These are phyloP conservation scores for Epistrophella euchroma DNA, from an alignment of 2,888 invertebrate species.

Conservation along the genomic window DNA sequence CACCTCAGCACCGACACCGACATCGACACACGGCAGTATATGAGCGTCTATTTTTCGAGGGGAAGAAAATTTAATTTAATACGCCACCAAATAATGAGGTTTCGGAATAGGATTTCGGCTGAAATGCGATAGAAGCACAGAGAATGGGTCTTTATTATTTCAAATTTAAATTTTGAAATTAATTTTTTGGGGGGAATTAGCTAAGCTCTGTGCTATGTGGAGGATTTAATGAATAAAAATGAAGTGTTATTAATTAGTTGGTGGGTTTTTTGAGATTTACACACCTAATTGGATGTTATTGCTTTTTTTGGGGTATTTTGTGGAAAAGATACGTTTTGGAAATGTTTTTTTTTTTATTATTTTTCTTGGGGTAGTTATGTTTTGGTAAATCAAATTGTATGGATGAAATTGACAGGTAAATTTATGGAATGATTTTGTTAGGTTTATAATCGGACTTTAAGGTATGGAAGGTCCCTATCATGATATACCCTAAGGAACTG, in stretches of 20 bases:
- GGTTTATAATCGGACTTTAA: too few species aligned
- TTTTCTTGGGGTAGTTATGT: not conserved
- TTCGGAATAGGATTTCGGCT: constrained; percentile 20
- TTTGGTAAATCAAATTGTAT: not conserved
- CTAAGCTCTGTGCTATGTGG: not conserved
- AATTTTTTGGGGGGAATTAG: constrained; percentile 58
- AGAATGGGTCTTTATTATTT: constrained; percentile 62
- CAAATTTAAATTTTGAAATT: constrained; percentile 71
- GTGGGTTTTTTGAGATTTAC: not conserved
- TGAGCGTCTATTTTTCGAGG: constrained; percentile 18
- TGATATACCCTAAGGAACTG: too few species aligned
- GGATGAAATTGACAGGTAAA: not conserved
- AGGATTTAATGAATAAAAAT: constrained; percentile 43
- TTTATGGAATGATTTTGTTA: too few species aligned
- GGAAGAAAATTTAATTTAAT: constrained; percentile 51
- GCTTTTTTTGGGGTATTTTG: not conserved
- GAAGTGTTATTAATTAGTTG: constrained; percentile 43
- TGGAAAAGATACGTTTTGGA: not conserved
- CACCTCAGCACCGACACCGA: not conserved
- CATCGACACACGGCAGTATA: not conserved
- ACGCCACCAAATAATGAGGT: constrained; percentile 29
- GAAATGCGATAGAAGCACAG: not conserved
- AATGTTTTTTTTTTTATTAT: not conserved
- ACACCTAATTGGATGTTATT: constrained; percentile 5
- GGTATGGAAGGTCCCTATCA: too few species aligned